Conservation (phyloP, 2,113 vertebrate genomes). For the Machaerirhynchus nigripectus region DNA sequence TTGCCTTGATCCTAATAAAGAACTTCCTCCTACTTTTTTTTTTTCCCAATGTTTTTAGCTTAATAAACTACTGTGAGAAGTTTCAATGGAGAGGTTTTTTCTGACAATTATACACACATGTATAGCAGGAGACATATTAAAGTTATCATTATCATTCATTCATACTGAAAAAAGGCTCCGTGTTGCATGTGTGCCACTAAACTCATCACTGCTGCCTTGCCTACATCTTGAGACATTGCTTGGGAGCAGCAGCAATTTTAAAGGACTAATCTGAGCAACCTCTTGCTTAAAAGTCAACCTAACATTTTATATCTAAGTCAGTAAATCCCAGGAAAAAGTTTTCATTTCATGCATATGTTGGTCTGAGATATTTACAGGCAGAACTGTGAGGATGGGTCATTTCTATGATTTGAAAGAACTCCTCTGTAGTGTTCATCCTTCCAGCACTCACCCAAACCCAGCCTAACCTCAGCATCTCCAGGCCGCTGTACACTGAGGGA, state of each 20-base stretch:
- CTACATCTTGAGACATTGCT: not conserved
- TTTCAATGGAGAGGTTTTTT: not conserved
- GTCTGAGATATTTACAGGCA: not conserved
- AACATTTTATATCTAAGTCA: accelerated
- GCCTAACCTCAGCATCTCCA: not conserved
- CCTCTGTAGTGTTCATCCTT: not conserved
- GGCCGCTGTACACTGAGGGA: accelerated
- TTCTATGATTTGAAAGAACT: not conserved
- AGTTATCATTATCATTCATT: not conserved
- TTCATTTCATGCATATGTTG: not conserved
- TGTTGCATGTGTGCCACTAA: not conserved
- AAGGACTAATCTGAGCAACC: not conserved
- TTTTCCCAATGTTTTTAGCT: not conserved
- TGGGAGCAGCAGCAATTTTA: not conserved
- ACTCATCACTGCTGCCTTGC: accelerated
- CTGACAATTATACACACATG: not conserved
- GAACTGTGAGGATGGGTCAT: not conserved
- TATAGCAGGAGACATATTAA: not conserved
- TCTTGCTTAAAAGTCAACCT: not conserved
- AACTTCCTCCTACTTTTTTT: not conserved
- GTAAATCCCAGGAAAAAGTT: not conserved
- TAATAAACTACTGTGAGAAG: not conserved
- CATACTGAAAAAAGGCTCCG: not conserved
- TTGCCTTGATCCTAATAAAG: not conserved
- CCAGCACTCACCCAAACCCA: not conserved